Evolutionary conservation across 2,888 invertebrate genomes (phyloP).

Genomic region (Scaeva pyrastri): DNA sequence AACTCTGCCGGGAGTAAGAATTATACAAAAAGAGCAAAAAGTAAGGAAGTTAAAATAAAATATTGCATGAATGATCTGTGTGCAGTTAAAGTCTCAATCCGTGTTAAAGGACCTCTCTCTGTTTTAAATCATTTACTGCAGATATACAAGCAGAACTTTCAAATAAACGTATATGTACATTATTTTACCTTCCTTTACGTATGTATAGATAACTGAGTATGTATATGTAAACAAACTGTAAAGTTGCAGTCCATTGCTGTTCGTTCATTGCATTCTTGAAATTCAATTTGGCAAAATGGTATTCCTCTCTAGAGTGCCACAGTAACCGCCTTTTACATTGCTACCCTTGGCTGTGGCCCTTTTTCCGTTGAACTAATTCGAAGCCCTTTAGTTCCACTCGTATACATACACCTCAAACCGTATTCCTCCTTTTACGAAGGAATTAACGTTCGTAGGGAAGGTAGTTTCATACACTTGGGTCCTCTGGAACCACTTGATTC

Average conservation of each 20-base stretch:
- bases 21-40: not conserved
- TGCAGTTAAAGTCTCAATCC: constrained; percentile 42
- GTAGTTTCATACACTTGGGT: not conserved
- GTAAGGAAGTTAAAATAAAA: not conserved
- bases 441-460: not conserved
- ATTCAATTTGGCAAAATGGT: constrained; percentile 69
- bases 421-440: not conserved
- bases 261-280: constrained; percentile 60
- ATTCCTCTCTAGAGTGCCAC: constrained; percentile 48
- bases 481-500: not conserved
- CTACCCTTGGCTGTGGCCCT: constrained; percentile 16
- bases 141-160: constrained; percentile 19
- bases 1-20: constrained; percentile 27
- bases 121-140: constrained; percentile 44
- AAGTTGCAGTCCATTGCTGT: constrained; percentile 42
- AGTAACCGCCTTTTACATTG: constrained; percentile 6
- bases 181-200: too few species aligned
- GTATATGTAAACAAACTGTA: not conserved
- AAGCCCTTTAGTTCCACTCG: constrained; percentile 55
- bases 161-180: not conserved
- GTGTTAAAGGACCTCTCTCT: constrained; percentile 40
- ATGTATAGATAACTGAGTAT: not conserved
- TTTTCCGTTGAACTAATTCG: constrained; percentile 30
- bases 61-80: constrained; percentile 3
- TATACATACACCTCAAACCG: too few species aligned